phyloP scores from a whole-genome alignment of 2,888 invertebrate species.

The Micoletzkya japonica region DNA sequence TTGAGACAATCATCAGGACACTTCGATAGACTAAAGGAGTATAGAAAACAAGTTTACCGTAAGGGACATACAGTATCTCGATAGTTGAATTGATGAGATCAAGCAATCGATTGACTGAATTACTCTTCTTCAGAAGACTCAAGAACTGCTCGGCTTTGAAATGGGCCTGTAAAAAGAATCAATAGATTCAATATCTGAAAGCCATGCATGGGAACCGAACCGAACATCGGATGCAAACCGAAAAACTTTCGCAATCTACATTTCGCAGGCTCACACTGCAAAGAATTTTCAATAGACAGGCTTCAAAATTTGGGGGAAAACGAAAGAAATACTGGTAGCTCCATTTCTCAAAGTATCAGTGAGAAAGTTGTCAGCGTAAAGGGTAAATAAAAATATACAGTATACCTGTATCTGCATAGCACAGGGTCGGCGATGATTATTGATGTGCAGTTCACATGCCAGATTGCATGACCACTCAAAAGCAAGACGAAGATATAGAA shows the following conservation, averaged over 20 bases:
- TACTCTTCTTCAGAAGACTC: slow-evolving; percentile 8
- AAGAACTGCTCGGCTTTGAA: slow-evolving; percentile 14
- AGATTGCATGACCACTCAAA: slow-evolving; percentile 43
- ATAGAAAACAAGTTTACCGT: not conserved
- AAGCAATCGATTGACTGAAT: slow-evolving; percentile 13
- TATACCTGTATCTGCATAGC: slow-evolving; percentile 29
- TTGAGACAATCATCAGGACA: slow-evolving; percentile 38
- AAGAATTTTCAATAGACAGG: too few species aligned
- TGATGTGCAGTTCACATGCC: slow-evolving; percentile 33
- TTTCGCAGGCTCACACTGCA: too few species aligned
- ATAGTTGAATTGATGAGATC: slow-evolving; percentile 9
- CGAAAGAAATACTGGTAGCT: too few species aligned
- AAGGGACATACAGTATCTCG: slow-evolving; percentile 4
- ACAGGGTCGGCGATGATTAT: slow-evolving; percentile 39
- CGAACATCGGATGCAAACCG: too few species aligned
- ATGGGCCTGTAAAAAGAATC: slow-evolving; percentile 14
- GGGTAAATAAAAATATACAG: too few species aligned
- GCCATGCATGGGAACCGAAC: too few species aligned
- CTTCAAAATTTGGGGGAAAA: too few species aligned
- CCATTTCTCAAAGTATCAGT: too few species aligned
- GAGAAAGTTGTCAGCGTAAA: too few species aligned
- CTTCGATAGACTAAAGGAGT: slow-evolving; percentile 29
- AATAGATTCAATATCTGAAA: not conserved
- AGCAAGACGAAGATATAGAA: not conserved
- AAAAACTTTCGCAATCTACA: not conserved